phyloP scores from a whole-genome alignment of 2,797 vertebrate genomes.

The Platyrinchus mystaceus region DNA sequence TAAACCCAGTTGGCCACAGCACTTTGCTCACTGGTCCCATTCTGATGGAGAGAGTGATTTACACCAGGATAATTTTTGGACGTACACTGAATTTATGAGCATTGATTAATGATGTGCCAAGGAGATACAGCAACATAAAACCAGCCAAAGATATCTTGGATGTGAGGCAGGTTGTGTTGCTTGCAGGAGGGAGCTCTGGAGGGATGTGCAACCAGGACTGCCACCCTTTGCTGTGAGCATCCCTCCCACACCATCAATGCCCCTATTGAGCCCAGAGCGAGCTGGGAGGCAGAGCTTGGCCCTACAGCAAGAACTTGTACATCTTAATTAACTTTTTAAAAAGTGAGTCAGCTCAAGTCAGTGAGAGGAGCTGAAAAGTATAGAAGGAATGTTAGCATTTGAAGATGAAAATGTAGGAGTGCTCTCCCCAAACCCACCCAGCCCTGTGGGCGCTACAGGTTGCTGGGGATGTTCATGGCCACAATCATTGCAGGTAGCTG shows the following conservation, averaged over 20 bases:
- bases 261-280: neutral
- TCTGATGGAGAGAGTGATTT: neutral
- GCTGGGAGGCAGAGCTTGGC: constrained; percentile 11
- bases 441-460: accelerated
- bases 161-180: neutral
- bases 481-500: neutral
- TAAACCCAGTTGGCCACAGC: neutral
- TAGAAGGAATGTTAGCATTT: neutral
- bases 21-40: neutral
- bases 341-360: neutral
- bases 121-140: neutral
- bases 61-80: neutral
- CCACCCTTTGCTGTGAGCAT: neutral
- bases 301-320: neutral
- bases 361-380: neutral
- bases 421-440: neutral
- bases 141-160: neutral
- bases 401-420: neutral
- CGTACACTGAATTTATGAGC: neutral
- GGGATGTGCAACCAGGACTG: neutral
- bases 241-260: neutral
- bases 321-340: neutral
- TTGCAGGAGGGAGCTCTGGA: neutral
- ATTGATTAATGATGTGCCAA: neutral
- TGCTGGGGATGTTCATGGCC: neutral